phyloP scores from a whole-genome alignment of 2,797 vertebrate species.

The Sylvilagus floridanus region DNA sequence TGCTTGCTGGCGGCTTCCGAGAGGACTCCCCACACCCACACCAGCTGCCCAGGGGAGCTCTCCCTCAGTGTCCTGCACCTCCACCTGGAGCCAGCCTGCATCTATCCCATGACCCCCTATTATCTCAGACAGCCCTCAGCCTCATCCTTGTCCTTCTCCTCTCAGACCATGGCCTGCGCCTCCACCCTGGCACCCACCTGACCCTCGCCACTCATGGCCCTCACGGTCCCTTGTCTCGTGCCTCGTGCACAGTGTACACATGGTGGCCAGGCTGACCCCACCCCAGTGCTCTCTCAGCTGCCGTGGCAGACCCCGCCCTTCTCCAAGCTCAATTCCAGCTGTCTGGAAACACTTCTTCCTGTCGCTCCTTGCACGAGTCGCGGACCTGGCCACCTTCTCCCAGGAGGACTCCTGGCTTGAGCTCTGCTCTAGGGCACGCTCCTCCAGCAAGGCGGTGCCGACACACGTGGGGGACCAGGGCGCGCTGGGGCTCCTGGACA shows the following conservation, averaged over 20 bases:
- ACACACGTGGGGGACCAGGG: neutral
- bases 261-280: neutral
- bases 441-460: neutral
- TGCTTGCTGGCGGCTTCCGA: neutral
- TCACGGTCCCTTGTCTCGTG: no score
- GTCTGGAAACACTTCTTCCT: neutral
- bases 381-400: neutral
- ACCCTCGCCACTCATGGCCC: neutral
- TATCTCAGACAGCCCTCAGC: no score
- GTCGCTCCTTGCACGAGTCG: neutral
- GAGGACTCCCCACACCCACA: neutral
- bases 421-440: neutral
- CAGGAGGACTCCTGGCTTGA: neutral
- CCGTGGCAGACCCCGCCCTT: neutral
- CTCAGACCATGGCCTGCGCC: neutral
- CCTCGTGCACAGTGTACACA: neutral
- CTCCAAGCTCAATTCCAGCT: neutral
- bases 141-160: neutral
- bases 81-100: neutral
- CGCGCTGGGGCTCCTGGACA: neutral
- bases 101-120: no score
- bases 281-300: neutral
- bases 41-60: neutral
- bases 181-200: neutral
- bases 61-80: neutral